Conservation (phyloP, 2,888 invertebrate genomes). For the Chydorus sphaericus region DNA sequence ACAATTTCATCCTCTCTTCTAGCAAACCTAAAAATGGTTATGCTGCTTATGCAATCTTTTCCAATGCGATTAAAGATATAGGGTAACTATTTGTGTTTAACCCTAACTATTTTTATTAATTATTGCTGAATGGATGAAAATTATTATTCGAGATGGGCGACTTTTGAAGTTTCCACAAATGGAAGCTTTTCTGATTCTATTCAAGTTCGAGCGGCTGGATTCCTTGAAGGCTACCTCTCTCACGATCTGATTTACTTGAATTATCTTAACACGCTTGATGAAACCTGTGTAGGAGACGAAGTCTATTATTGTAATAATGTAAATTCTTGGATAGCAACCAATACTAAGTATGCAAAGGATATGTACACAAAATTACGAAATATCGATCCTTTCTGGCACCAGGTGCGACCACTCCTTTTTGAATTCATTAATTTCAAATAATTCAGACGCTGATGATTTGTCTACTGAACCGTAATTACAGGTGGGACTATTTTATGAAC, state of each 20-base stretch:
- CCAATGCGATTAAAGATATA: conserved; percentile 51
- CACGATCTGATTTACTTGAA: conserved; percentile 64
- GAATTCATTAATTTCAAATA: conserved; percentile 7
- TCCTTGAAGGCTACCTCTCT: conserved; percentile 66
- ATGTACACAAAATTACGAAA: conserved; percentile 34
- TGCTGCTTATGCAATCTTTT: conserved; percentile 58
- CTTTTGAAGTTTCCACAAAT: conserved; percentile 63
- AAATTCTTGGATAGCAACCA: conserved; percentile 45
- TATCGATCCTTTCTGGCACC: conserved; percentile 66
- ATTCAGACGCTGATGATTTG: not conserved
- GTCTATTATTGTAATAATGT: conserved; percentile 50
- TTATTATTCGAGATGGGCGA: conserved; percentile 49
- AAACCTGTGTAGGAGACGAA: conserved; percentile 35
- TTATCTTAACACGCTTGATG: conserved; percentile 54
- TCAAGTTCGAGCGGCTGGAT: conserved; percentile 74
- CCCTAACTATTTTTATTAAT: too few relatives aligned
- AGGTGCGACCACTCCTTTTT: too few relatives aligned
- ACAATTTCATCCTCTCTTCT: not conserved
- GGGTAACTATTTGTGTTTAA: conserved; percentile 42
- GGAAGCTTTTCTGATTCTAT: conserved; percentile 54
- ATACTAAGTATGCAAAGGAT: conserved; percentile 44
- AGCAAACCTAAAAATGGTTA: not conserved
- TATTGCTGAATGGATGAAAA: not conserved
- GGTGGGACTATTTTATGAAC: conserved; percentile 51
- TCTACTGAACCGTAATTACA: conserved; percentile 18